These are phyloP conservation scores for Drosophila mimetica DNA, from an alignment of 2,888 invertebrate genomes.

Conservation along the genomic window DNA sequence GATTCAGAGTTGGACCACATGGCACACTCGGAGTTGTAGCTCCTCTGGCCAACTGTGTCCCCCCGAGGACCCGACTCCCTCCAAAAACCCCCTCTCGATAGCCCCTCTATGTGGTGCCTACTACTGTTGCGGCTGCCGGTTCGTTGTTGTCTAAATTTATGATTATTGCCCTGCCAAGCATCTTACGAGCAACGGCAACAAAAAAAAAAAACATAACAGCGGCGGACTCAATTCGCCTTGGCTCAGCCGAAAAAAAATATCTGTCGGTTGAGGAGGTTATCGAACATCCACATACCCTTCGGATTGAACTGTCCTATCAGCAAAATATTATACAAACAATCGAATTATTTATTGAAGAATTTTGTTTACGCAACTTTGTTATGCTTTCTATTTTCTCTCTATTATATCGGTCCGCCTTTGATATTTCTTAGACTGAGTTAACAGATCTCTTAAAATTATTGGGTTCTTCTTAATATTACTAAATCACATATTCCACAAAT, in stretches of 20 bases:
- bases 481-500: no score
- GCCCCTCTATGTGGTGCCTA: constrained; percentile 34
- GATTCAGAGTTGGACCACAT: constrained; percentile 30
- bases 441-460: background rate
- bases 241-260: constrained; percentile 44
- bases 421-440: background rate
- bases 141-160: constrained; percentile 79
- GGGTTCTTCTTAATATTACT: no score
- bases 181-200: constrained; percentile 66
- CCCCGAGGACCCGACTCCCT: constrained; percentile 23
- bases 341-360: background rate
- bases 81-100: constrained; percentile 3
- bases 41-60: constrained; percentile 22
- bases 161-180: constrained; percentile 79
- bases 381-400: background rate
- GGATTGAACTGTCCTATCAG: background rate
- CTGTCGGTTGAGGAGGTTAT: background rate
- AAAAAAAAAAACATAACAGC: constrained; percentile 34
- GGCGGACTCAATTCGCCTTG: constrained; percentile 78
- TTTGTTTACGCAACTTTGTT: background rate
- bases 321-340: constrained; percentile 2
- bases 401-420: no score
- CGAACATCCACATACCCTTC: constrained; percentile 11
- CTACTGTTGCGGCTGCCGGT: constrained; percentile 76
- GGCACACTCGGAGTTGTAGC: constrained; percentile 14